Conservation (phyloP, 2,113 vertebrate species). For the Oryzias celebensis region DNA sequence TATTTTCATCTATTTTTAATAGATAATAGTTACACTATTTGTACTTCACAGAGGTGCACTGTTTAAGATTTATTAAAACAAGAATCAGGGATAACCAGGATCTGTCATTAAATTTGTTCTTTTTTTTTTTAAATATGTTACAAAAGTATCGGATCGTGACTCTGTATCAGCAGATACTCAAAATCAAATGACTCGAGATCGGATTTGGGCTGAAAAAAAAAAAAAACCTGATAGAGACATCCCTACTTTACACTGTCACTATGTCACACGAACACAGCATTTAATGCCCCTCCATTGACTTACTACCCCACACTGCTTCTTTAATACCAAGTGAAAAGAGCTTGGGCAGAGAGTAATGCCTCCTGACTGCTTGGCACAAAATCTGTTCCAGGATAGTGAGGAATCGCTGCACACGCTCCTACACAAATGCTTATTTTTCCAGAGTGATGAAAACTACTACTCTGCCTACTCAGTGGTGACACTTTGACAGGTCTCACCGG, state of each 20-base stretch:
- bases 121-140: too few relatives aligned
- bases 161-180: too few relatives aligned
- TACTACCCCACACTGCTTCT: slow-evolving; percentile 3
- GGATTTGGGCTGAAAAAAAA: too few relatives aligned
- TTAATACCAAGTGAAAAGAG: slow-evolving; percentile 30
- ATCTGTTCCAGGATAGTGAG: slow-evolving; percentile 38
- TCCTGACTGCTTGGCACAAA: slow-evolving; percentile 60
- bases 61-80: too few relatives aligned
- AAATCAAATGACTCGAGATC: too few relatives aligned
- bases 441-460: slow-evolving; percentile 48
- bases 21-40: too few relatives aligned
- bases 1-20: too few relatives aligned
- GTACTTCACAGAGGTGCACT: too few relatives aligned
- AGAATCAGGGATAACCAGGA: too few relatives aligned
- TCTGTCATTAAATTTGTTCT: too few relatives aligned
- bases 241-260: slow-evolving; percentile 5
- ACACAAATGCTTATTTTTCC: slow-evolving; percentile 65
- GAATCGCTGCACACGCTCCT: slow-evolving; percentile 60
- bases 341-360: slow-evolving; percentile 53
- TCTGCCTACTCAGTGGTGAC: slow-evolving; percentile 53
- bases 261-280: neutral
- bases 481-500: slow-evolving; percentile 49
- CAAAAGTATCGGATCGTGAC: too few relatives aligned
- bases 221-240: too few relatives aligned
- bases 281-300: neutral